phyloP scores from a whole-genome alignment of 2,888 invertebrate genomes.

The Incurvaria masculella region DNA sequence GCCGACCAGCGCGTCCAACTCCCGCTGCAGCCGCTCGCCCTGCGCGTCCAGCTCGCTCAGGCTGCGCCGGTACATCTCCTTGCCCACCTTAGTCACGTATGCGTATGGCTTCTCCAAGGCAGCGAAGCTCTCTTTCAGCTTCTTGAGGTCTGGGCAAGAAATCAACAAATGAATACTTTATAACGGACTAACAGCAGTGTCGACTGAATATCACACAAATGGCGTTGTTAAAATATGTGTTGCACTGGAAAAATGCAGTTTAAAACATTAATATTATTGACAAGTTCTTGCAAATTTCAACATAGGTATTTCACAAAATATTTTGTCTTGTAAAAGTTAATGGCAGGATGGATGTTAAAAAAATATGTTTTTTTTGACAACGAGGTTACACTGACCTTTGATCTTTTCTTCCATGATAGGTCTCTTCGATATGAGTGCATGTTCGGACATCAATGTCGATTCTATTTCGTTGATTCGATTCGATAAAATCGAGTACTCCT shows the following conservation, averaged over 20 bases:
- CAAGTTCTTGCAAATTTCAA: too few relatives aligned
- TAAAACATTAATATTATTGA: too few relatives aligned
- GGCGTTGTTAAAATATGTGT: too few relatives aligned
- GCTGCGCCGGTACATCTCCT: constrained; percentile 37
- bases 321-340: too few relatives aligned
- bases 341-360: too few relatives aligned
- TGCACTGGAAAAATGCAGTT: too few relatives aligned
- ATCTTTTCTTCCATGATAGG: constrained; percentile 37
- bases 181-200: too few relatives aligned
- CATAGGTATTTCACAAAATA: too few relatives aligned
- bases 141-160: constrained; percentile 38
- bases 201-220: too few relatives aligned
- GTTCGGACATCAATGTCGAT: constrained; percentile 46
- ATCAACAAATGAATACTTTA: too few relatives aligned
- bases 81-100: constrained; percentile 41
- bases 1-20: constrained; percentile 59
- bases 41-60: constrained; percentile 27
- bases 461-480: constrained; percentile 45
- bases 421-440: constrained; percentile 44
- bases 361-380: too few relatives aligned
- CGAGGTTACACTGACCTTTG: too few relatives aligned
- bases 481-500: constrained; percentile 37
- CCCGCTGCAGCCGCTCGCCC: constrained; percentile 44
- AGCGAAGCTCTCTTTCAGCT: constrained; percentile 36
- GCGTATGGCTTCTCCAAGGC: constrained; percentile 40